A percentile compares a stretch with the other conserved stretches of the same genome.
phyloP scores from a whole-genome alignment of 2,797 vertebrate genomes.

The Sebastes jordani region DNA sequence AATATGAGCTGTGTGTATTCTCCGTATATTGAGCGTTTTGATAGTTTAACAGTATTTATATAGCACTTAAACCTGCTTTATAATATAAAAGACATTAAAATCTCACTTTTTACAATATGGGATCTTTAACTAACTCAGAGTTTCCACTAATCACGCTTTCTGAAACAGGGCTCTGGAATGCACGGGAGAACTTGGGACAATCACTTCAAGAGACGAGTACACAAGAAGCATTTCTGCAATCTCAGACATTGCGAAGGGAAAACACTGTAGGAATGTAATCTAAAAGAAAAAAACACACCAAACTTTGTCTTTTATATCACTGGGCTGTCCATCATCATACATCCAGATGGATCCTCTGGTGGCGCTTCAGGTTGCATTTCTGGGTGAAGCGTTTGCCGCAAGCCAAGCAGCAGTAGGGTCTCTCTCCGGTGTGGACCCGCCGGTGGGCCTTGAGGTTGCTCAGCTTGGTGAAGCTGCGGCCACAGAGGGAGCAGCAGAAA shows the following conservation, averaged over 20 bases:
- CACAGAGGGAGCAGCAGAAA: conserved; percentile 84
- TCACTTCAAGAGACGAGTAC: conserved; percentile 21
- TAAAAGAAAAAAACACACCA: not conserved
- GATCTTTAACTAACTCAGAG: too few species aligned
- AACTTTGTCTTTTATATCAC: not conserved
- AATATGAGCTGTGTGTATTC: too few species aligned
- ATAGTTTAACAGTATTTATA: too few species aligned
- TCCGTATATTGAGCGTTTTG: too few species aligned
- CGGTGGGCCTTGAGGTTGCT: conserved; percentile 86
- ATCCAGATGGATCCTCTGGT: conserved; percentile 83
- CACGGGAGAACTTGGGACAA: conserved; percentile 8
- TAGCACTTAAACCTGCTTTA: too few species aligned
- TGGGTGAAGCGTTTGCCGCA: conserved; percentile 86
- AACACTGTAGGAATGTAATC: not conserved
- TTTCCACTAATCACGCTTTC: too few species aligned
- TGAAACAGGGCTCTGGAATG: conserved; percentile 15
- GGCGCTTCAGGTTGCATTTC: conserved; percentile 86
- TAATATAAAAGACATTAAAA: too few species aligned
- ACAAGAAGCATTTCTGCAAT: conserved; percentile 12
- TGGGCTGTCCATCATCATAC: conserved; percentile 27
- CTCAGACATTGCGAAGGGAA: not conserved
- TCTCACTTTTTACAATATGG: too few species aligned
- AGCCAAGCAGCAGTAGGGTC: conserved; percentile 82
- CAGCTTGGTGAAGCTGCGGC: conserved; percentile 85
- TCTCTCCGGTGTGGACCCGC: conserved; percentile 83